A percentile compares a stretch with the other conserved stretches of the same genome.
These are phyloP conservation scores for Catostomus latipinnis DNA, from an alignment of 2,797 vertebrate genomes.

Conservation along the genomic window DNA sequence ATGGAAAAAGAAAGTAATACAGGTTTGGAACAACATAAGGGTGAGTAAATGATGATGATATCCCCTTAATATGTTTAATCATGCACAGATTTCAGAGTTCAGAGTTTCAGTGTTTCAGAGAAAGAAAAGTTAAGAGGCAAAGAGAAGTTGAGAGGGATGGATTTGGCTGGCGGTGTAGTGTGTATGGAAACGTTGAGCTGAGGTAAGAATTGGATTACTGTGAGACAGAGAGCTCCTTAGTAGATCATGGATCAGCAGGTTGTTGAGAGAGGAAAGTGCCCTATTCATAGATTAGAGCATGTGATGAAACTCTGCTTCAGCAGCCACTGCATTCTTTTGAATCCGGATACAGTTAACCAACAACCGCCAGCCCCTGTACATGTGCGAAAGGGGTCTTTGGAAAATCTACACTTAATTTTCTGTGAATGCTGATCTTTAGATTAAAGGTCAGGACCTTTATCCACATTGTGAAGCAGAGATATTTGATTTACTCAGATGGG, in stretches of 20 bases:
- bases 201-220: slow-evolving; percentile 31
- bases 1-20: no score
- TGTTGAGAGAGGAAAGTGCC: slow-evolving; percentile 26
- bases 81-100: no score
- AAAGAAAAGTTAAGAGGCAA: not conserved
- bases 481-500: not conserved
- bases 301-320: slow-evolving; percentile 18
- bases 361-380: not conserved
- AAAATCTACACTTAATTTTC: not conserved
- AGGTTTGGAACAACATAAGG: no score
- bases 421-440: not conserved
- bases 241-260: slow-evolving; percentile 45
- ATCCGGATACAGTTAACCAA: not conserved
- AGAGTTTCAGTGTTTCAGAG: not conserved
- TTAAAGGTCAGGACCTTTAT: not conserved
- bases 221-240: slow-evolving; percentile 44
- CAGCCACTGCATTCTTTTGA: not conserved
- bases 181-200: slow-evolving; percentile 12
- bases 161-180: slow-evolving; percentile 6
- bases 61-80: no score
- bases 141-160: slow-evolving; percentile 6
- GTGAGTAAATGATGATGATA: no score
- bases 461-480: not conserved
- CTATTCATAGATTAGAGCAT: slow-evolving; percentile 52
- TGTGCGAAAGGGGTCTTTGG: not conserved